Conservation (phyloP, 2,113 vertebrate genomes). For the Pterocles gutturalis region DNA sequence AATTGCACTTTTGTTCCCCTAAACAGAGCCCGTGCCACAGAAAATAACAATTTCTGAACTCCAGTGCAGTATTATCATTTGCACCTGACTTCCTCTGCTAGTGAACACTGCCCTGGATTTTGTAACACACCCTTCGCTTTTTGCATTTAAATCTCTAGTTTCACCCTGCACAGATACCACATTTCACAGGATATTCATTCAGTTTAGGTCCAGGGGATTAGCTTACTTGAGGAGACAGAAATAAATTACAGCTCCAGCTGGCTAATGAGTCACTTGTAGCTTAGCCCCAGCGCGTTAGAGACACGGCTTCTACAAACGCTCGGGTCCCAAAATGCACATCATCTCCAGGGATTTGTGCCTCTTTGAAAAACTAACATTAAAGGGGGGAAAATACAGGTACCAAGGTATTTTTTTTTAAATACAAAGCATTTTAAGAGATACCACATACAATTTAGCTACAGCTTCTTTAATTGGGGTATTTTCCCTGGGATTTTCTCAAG, state of each 20-base stretch:
- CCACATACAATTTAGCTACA: background rate
- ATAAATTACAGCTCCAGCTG: slow-evolving; percentile 43
- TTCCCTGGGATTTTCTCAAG: slow-evolving; percentile 29
- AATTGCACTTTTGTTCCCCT: slow-evolving; percentile 43
- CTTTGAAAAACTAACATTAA: background rate
- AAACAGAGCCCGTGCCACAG: background rate
- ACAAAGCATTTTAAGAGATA: background rate
- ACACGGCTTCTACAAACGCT: background rate
- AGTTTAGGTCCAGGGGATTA: slow-evolving; percentile 29
- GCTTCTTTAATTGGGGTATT: background rate
- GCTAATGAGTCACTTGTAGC: slow-evolving; percentile 38
- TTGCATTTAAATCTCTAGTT: background rate
- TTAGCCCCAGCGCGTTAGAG: background rate
- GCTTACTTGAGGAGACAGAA: slow-evolving; percentile 22
- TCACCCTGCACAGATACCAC: background rate
- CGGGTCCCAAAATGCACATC: background rate
- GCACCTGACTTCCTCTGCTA: background rate
- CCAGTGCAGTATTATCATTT: background rate
- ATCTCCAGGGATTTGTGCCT: background rate
- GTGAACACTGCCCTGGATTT: background rate
- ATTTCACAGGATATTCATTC: background rate
- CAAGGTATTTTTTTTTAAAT: background rate
- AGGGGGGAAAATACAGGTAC: background rate
- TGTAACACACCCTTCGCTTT: background rate
- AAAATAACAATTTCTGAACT: slow-evolving; percentile 10